Evolutionary conservation across 2,888 invertebrate genomes (phyloP), one percentile per base, ranked within the genome.

Genomic region (Teinopalpus imperialis): DNA sequence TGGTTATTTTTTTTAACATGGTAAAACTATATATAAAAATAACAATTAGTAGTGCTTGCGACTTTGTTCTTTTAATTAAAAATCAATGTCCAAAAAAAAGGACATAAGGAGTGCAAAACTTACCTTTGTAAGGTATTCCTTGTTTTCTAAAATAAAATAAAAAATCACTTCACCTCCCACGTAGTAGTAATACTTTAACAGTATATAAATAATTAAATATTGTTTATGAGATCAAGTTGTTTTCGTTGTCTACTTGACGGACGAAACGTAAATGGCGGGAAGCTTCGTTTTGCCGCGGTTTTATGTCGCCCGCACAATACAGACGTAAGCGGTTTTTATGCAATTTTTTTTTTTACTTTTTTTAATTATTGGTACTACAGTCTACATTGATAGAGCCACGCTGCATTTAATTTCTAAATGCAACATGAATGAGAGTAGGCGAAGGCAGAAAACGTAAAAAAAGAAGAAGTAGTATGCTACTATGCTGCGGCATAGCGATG

Each of bases 91-190:
- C n/a, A n/a, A n/a, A n/a, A n/a, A n/a, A n/a, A n/a, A n/a, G n/a
- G n/a, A n/a, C n/a, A n/a, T n/a, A n/a, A n/a, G n/a, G n/a, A n/a
- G n/a, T n/a, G n/a, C n/a, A n/a, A 16, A 16, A 3, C 37, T 30
- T 31, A 36, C 43, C 43, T n/a, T 13, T 35, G 20, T 18, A 41
- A 34, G 24, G 10, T 34, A 42, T 16, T 42, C 42, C 42, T 26
- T 20, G 13, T 20, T n/a, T 23, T 20, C 3, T 12, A 24, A 30
- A 16, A 24, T 9, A 20, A 20, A 32, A 12, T 29, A n/a, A n/a
- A n/a, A n/a, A n/a, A n/a, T 26, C 43, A 43, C 43, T 23, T 13
- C 35, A 36, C 35, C 23, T 21, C 4, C 21, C 43, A 43, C 43
- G 6, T 12, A 13, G 7, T 8, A 3, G 4, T 27, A 26, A 34